Evolutionary conservation across 1,140 invertebrate species (phyloP).

Genomic region (Drosophila grimshawi): DNA sequence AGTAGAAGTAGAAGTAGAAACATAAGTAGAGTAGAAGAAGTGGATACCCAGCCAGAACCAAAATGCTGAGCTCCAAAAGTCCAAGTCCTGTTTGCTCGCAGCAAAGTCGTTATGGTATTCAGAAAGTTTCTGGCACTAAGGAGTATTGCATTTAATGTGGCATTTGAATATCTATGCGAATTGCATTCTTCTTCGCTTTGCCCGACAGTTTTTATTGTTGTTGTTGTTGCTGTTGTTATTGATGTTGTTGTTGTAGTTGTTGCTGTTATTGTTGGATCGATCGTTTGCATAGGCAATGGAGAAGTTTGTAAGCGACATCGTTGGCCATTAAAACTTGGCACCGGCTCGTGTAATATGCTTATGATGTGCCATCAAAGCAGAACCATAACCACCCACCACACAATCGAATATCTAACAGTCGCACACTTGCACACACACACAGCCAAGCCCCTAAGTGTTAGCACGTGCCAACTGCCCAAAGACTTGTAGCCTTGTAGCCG

Average conservation of each 20-base stretch:
- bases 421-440: background rate
- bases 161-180: slow-evolving; percentile 57
- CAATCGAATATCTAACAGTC: slow-evolving; percentile 1
- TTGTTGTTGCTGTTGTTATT: slow-evolving; percentile 13
- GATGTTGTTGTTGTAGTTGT: slow-evolving; percentile 17
- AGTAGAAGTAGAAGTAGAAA: background rate
- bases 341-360: slow-evolving; percentile 36
- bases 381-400: background rate
- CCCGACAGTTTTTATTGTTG: background rate
- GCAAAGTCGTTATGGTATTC: slow-evolving; percentile 21
- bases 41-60: background rate
- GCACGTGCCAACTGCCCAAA: slow-evolving; percentile 30
- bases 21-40: background rate
- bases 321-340: slow-evolving; percentile 46
- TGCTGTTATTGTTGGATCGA: slow-evolving; percentile 29
- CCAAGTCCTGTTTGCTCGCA: background rate
- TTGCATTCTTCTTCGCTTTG: slow-evolving; percentile 14
- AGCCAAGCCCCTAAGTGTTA: background rate
- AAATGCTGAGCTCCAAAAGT: background rate
- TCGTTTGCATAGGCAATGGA: slow-evolving; percentile 69
- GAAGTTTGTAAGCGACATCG: slow-evolving; percentile 52
- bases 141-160: slow-evolving; percentile 61
- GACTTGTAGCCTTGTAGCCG: background rate
- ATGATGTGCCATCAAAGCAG: slow-evolving; percentile 42
- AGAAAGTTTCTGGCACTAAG: slow-evolving; percentile 31